phyloP scores from a whole-genome alignment of 2,888 invertebrate genomes.

The Cheilosia scutellata region DNA sequence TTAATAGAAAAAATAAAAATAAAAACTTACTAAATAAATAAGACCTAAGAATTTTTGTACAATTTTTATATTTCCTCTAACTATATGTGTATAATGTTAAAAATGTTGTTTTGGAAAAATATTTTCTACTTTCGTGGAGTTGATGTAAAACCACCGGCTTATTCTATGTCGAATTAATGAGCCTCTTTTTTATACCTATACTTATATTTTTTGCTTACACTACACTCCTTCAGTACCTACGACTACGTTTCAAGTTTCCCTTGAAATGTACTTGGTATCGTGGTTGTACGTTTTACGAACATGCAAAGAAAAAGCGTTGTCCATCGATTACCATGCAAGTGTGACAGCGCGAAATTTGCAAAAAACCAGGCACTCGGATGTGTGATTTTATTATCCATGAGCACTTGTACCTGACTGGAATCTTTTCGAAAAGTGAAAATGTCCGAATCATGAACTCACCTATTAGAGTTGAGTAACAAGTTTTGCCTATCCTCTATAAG shows the following conservation, averaged over 20 bases:
- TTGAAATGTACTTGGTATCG: constrained; percentile 3
- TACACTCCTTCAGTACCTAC: neutral
- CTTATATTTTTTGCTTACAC: neutral
- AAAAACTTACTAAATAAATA: too few relatives aligned
- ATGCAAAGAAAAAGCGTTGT: constrained; percentile 28
- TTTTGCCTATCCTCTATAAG: constrained; percentile 59
- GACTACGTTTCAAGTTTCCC: constrained; percentile 23
- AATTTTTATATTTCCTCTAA: too few relatives aligned
- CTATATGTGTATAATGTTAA: too few relatives aligned
- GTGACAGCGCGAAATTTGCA: constrained; percentile 61
- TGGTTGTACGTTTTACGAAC: neutral
- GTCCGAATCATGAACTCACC: constrained; percentile 64
- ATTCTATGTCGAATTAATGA: too few relatives aligned
- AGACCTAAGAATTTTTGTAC: too few relatives aligned
- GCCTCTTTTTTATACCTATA: neutral
- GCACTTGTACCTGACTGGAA: constrained; percentile 53
- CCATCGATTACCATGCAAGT: constrained; percentile 60
- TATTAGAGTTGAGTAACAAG: constrained; percentile 69
- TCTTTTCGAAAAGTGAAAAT: constrained; percentile 67
- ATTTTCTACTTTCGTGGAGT: too few relatives aligned
- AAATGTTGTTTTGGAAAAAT: too few relatives aligned
- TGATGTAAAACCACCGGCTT: too few relatives aligned
- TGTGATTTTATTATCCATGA: constrained; percentile 48
- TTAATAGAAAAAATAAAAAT: too few relatives aligned
- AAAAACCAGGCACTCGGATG: constrained; percentile 36